These are phyloP conservation scores for Metalampra italica DNA, from an alignment of 2,888 invertebrate genomes.

Conservation along the genomic window DNA sequence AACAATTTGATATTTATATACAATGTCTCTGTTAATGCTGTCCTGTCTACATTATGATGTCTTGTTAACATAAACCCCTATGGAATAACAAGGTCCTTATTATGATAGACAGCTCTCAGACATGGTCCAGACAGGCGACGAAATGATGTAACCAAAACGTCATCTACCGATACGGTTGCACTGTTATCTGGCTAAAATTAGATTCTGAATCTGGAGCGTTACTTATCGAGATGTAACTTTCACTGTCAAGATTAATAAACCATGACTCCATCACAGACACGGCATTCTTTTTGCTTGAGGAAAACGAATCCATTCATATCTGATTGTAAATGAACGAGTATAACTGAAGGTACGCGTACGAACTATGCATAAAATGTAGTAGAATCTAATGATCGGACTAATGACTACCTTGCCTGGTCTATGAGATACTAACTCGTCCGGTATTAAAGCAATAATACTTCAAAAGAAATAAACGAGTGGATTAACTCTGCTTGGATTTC, in stretches of 20 bases:
- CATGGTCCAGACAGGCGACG: slow-evolving; percentile 31
- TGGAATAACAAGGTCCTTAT: slow-evolving; percentile 40
- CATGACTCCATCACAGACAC: slow-evolving; percentile 10
- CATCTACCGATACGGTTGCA: neutral
- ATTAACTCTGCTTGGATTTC: neutral
- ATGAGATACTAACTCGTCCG: slow-evolving; percentile 28
- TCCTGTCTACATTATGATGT: slow-evolving; percentile 17
- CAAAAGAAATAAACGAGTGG: slow-evolving; percentile 7
- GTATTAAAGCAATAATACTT: slow-evolving; percentile 13
- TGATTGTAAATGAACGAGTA: neutral
- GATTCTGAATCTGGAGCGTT: neutral
- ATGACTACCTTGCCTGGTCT: slow-evolving; percentile 25
- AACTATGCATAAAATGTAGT: slow-evolving; percentile 19
- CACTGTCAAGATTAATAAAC: slow-evolving; percentile 27
- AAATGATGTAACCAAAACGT: slow-evolving; percentile 11
- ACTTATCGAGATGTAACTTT: slow-evolving; percentile 18
- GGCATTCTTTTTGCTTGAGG: neutral
- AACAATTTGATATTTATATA: too few relatives aligned
- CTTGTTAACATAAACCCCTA: slow-evolving; percentile 31
- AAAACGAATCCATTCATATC: slow-evolving; percentile 16
- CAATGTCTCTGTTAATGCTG: too few relatives aligned
- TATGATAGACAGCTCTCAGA: slow-evolving; percentile 56
- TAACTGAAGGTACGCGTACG: slow-evolving; percentile 1
- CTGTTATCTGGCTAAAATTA: neutral
- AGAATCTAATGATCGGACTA: slow-evolving; percentile 30